Evolutionary conservation across 2,888 invertebrate genomes (phyloP).

Genomic region (Rhogogaster chlorosoma): DNA sequence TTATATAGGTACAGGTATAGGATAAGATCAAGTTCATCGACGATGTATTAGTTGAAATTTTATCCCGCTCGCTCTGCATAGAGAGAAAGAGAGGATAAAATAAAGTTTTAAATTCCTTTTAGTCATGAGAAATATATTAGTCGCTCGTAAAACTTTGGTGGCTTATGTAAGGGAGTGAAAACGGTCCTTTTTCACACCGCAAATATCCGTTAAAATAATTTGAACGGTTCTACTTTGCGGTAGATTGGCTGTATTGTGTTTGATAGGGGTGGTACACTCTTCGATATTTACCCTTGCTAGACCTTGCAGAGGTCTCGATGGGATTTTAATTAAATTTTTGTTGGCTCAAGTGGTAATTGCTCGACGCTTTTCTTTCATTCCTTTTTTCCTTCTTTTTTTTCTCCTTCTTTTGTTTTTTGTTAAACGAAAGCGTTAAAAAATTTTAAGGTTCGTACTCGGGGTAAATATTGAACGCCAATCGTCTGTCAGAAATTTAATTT

Average conservation of each 20-base stretch:
- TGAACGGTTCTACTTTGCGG: conserved; percentile 32
- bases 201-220: conserved; percentile 40
- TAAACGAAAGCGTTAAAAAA: conserved; percentile 21
- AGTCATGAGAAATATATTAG: not conserved
- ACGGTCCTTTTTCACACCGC: conserved; percentile 21
- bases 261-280: conserved; percentile 22
- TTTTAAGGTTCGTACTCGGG: not conserved
- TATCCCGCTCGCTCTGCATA: not conserved
- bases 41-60: not conserved
- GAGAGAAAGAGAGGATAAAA: not conserved
- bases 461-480: not conserved
- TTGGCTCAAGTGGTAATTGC: conserved; percentile 45
- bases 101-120: conserved; percentile 3
- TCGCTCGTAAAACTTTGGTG: conserved; percentile 2
- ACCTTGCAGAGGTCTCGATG: conserved; percentile 29
- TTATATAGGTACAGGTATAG: not conserved
- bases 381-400: not conserved
- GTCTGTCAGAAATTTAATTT: conserved; percentile 6
- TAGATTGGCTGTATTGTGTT: conserved; percentile 48
- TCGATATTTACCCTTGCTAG: conserved; percentile 49
- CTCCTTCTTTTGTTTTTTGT: not conserved
- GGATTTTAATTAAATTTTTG: conserved; percentile 51
- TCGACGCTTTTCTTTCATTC: conserved; percentile 8
- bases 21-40: not conserved
- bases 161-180: not conserved